These are phyloP conservation scores for Euplagia quadripunctaria DNA, from an alignment of 2,888 invertebrate genomes.

Conservation along the genomic window DNA sequence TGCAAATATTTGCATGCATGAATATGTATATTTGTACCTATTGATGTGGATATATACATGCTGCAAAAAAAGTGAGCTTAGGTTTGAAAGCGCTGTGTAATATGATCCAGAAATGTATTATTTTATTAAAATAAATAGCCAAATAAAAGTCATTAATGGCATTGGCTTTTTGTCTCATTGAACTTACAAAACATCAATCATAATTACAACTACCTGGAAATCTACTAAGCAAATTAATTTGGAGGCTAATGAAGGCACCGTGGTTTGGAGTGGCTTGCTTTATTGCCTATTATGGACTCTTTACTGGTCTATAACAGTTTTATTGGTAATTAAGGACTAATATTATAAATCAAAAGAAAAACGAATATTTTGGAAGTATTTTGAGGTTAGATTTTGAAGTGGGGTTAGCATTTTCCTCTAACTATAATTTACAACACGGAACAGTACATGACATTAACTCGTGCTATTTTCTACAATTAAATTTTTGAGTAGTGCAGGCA, in stretches of 20 bases:
- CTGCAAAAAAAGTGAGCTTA: no score
- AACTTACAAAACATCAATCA: constrained; percentile 25
- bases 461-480: no score
- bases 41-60: no score
- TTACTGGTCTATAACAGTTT: constrained; percentile 4
- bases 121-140: background rate
- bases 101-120: no score
- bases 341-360: background rate
- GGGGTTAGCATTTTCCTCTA: background rate
- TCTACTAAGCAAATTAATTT: constrained; percentile 32
- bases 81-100: no score
- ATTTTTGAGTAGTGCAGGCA: no score
- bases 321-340: constrained; percentile 2
- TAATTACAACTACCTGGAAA: constrained; percentile 37
- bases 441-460: no score
- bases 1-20: no score
- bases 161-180: background rate
- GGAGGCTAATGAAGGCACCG: constrained; percentile 5
- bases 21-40: no score
- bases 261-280: constrained; percentile 8
- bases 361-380: background rate
- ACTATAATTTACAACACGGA: no score
- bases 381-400: background rate
- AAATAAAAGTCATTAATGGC: background rate
- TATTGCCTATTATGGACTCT: constrained; percentile 8